These are phyloP conservation scores for Nysson spinosus DNA, from an alignment of 2,888 invertebrate genomes.

Conservation along the genomic window DNA sequence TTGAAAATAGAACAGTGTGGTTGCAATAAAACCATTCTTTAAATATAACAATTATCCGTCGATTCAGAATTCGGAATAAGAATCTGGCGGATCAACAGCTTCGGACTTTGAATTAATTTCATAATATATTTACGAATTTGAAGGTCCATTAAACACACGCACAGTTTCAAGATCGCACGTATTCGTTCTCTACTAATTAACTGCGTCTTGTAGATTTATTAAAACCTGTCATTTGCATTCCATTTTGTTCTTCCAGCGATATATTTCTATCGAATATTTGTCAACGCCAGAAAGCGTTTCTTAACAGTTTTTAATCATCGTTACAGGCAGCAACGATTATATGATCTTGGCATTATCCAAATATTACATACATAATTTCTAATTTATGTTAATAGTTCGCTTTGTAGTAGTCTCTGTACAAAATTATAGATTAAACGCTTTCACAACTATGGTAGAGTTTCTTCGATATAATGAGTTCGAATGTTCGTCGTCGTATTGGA, in stretches of 20 bases:
- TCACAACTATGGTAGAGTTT: conserved; percentile 6
- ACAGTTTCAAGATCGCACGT: conserved; percentile 2
- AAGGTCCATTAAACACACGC: conserved; percentile 1
- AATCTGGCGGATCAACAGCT: conserved; percentile 16
- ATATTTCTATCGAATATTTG: conserved; percentile 1
- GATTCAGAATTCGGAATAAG: conserved; percentile 20
- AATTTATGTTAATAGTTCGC: background rate
- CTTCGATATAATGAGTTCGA: conserved; percentile 6
- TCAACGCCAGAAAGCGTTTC: background rate
- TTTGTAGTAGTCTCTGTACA: conserved; percentile 25
- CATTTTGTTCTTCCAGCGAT: background rate
- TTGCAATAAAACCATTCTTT: conserved; percentile 8
- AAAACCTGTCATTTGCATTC: background rate
- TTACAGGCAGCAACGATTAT: conserved; percentile 7
- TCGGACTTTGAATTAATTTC: conserved; percentile 20
- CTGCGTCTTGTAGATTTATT: conserved; percentile 23
- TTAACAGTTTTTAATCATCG: conserved; percentile 6
- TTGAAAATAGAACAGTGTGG: conserved; percentile 11
- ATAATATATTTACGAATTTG: conserved; percentile 22
- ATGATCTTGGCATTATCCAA: background rate
- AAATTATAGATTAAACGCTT: conserved; percentile 27
- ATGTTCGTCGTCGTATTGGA: background rate
- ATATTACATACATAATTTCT: background rate
- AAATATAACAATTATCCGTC: conserved; percentile 7
- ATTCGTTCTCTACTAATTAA: conserved; percentile 8